A percentile compares a stretch with the other conserved stretches of the same genome.
Evolutionary conservation across 2,797 vertebrate genomes (phyloP).

Genomic region (Chelidonichthys spinosus): DNA sequence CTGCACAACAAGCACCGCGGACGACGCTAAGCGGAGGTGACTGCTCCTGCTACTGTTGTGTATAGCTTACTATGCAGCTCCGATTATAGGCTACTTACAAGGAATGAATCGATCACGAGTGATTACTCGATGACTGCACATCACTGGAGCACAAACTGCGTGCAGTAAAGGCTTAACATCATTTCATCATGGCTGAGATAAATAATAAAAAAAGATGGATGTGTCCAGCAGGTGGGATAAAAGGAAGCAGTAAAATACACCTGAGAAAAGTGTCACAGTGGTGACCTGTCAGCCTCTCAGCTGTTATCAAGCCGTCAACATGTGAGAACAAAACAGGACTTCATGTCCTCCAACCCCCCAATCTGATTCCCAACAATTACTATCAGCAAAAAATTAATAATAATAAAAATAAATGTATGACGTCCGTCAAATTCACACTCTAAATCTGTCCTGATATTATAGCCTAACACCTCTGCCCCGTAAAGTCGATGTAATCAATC

Average conservation of each 20-base stretch:
- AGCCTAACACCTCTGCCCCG: not conserved
- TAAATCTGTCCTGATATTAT: not conserved
- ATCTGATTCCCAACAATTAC: not conserved
- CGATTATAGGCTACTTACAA: slow-evolving; percentile 36
- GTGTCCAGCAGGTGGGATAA: not conserved
- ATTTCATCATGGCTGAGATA: not conserved
- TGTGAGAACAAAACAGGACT: slow-evolving; percentile 8
- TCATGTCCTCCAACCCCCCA: not conserved
- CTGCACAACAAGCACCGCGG: slow-evolving; percentile 50
- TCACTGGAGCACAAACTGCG: slow-evolving; percentile 43
- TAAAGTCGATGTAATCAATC: slow-evolving; percentile 23
- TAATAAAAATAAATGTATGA: too few species aligned
- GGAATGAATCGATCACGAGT: slow-evolving; percentile 64
- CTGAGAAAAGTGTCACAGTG: not conserved
- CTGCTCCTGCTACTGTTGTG: slow-evolving; percentile 63
- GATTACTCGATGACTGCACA: slow-evolving; percentile 51
- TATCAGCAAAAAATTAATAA: too few species aligned
- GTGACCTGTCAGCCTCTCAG: slow-evolving; percentile 16
- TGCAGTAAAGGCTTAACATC: not conserved
- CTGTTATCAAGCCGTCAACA: slow-evolving; percentile 39
- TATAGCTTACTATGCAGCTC: slow-evolving; percentile 35
- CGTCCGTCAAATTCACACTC: not conserved
- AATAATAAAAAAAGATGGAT: not conserved
- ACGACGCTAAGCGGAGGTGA: slow-evolving; percentile 81
- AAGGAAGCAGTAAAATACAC: not conserved